A percentile compares a stretch with the other conserved stretches of the same genome.
These are phyloP conservation scores for Hystrix brachyura DNA, from an alignment of 2,113 vertebrate species.

Conservation along the genomic window DNA sequence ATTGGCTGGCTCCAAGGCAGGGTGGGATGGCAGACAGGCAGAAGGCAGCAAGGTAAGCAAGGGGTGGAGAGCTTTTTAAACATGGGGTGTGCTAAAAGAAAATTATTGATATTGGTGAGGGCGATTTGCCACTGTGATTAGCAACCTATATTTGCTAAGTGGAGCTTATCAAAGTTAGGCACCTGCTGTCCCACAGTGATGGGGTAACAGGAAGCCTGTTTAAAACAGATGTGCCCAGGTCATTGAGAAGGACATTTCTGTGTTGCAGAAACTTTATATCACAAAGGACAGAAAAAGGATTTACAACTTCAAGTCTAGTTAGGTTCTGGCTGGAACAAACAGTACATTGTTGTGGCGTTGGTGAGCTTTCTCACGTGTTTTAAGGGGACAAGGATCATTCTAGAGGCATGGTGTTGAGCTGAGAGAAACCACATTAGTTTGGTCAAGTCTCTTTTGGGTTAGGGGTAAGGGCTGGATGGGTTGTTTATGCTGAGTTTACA, in stretches of 20 bases:
- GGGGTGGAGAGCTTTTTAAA: slow-evolving; percentile 14
- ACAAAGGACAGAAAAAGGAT: slow-evolving; percentile 38
- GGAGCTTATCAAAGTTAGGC: neutral
- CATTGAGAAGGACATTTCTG: slow-evolving; percentile 44
- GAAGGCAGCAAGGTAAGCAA: neutral
- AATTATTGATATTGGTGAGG: neutral
- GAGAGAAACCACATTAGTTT: neutral
- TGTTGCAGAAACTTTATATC: slow-evolving; percentile 9
- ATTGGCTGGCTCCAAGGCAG: too few relatives aligned
- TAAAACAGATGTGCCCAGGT: neutral
- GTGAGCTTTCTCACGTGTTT: neutral
- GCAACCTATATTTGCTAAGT: neutral
- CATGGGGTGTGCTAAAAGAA: neutral
- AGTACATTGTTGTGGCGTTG: neutral
- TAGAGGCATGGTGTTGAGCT: neutral
- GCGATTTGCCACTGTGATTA: neutral
- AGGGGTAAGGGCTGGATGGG: neutral
- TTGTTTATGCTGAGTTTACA: neutral
- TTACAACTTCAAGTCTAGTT: slow-evolving; percentile 7
- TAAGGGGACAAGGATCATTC: neutral
- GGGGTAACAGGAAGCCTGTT: neutral
- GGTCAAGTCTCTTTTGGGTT: neutral
- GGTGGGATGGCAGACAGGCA: too few relatives aligned
- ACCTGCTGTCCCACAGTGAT: neutral
- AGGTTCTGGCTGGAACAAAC: neutral